Evolutionary conservation across 1,140 invertebrate species (phyloP).

Genomic region (Thalassaphorura encarpata): DNA sequence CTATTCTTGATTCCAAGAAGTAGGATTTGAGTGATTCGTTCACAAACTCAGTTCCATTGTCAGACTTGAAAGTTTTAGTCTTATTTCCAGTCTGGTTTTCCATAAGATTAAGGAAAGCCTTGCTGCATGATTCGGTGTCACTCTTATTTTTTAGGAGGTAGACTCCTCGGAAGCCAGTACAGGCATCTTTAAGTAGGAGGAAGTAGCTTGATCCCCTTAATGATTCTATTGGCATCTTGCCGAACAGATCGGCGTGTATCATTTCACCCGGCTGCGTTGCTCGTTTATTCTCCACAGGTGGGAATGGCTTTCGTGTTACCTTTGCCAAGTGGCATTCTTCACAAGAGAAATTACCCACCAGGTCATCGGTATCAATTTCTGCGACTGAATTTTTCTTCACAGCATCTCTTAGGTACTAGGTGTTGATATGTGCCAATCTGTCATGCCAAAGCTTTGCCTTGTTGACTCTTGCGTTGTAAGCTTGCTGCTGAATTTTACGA

Average conservation of each 20-base stretch:
- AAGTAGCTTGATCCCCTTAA: constrained; percentile 37
- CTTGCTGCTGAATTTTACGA: neutral
- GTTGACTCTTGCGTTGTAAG: neutral
- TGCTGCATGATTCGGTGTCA: constrained; percentile 6
- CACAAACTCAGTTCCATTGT: constrained; percentile 39
- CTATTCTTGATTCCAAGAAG: constrained; percentile 30
- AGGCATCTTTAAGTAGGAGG: constrained; percentile 40
- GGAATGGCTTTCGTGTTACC: constrained; percentile 11
- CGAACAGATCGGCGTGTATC: constrained; percentile 40
- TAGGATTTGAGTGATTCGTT: constrained; percentile 31
- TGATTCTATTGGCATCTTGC: constrained; percentile 38
- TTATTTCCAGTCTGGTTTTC: constrained; percentile 35
- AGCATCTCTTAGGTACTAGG: constrained; percentile 6
- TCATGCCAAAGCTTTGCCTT: constrained; percentile 12
- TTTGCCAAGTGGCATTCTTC: constrained; percentile 21
- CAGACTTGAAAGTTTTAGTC: constrained; percentile 37
- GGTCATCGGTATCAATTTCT: constrained; percentile 1
- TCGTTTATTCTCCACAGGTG: constrained; percentile 10
- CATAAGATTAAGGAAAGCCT: constrained; percentile 7
- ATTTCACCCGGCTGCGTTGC: constrained; percentile 33
- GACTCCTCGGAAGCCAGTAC: constrained; percentile 18
- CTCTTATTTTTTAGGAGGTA: constrained; percentile 39
- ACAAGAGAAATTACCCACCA: neutral
- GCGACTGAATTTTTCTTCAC: constrained; percentile 5
- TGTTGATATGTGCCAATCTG: constrained; percentile 13